Percentiles rank a stretch among this genome's conserved stretches.
These are phyloP conservation scores for Psylliodes chrysocephalus DNA, from an alignment of 2,888 invertebrate genomes.

Conservation along the genomic window DNA sequence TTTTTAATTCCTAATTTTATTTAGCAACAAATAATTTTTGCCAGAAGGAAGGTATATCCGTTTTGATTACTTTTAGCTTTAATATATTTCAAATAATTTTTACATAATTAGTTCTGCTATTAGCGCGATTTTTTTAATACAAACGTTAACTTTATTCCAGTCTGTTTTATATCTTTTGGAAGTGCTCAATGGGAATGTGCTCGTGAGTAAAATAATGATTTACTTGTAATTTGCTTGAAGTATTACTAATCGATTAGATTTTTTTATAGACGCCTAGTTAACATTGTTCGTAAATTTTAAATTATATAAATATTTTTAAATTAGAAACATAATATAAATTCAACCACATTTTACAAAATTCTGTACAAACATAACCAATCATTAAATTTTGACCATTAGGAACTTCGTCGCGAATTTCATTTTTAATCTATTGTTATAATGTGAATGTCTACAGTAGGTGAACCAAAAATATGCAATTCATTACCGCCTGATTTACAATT, in stretches of 20 bases:
- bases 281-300: constrained; percentile 27
- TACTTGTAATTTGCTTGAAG: constrained; percentile 44
- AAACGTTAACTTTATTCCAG: constrained; percentile 51
- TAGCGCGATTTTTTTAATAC: constrained; percentile 33
- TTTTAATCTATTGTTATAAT: neutral
- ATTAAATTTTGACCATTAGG: constrained; percentile 16
- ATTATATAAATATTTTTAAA: constrained; percentile 26
- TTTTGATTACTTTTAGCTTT: constrained; percentile 13
- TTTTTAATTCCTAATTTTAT: constrained; percentile 2
- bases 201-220: constrained; percentile 54
- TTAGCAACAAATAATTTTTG: constrained; percentile 4
- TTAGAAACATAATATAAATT: constrained; percentile 30
- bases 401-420: neutral
- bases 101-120: constrained; percentile 4
- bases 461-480: too few species aligned
- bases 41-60: constrained; percentile 15
- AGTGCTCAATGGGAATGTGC: constrained; percentile 56
- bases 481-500: too few species aligned
- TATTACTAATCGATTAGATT: constrained; percentile 43
- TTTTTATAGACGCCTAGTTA: constrained; percentile 39
- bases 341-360: constrained; percentile 31
- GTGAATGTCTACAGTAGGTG: too few species aligned
- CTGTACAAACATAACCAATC: constrained; percentile 29
- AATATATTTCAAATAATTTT: constrained; percentile 29
- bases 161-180: constrained; percentile 55